phyloP scores from a whole-genome alignment of 2,797 vertebrate species.

The Natrix natrix region DNA sequence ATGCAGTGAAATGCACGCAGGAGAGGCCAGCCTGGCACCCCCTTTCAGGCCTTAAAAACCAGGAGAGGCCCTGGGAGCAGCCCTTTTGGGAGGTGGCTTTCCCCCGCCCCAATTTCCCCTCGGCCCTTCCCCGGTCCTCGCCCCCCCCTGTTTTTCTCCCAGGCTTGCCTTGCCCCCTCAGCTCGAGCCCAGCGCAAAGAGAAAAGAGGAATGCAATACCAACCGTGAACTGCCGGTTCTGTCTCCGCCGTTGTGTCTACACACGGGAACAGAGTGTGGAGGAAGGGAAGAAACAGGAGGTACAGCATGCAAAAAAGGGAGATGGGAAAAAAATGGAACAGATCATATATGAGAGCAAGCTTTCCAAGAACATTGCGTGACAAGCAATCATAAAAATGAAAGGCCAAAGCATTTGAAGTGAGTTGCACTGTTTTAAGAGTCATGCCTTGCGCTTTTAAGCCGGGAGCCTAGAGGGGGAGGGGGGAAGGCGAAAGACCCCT shows the following conservation, averaged over 20 bases:
- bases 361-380: slow-evolving; percentile 82
- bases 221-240: slow-evolving; percentile 99
- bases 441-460: slow-evolving; percentile 79
- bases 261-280: slow-evolving; percentile 91
- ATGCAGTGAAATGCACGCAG: slow-evolving; percentile 42
- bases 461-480: slow-evolving; percentile 66
- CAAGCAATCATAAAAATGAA: slow-evolving; percentile 80
- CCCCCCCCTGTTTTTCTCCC: slow-evolving; percentile 52
- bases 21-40: slow-evolving; percentile 60
- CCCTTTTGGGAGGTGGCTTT: slow-evolving; percentile 48
- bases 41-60: slow-evolving; percentile 62
- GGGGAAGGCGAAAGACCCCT: slow-evolving; percentile 56
- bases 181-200: slow-evolving; percentile 75
- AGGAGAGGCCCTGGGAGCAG: slow-evolving; percentile 36
- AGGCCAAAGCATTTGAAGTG: slow-evolving; percentile 81
- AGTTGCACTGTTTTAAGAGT: slow-evolving; percentile 78
- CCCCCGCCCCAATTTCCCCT: slow-evolving; percentile 54
- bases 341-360: slow-evolving; percentile 89
- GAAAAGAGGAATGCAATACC: slow-evolving; percentile 89
- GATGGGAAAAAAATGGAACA: slow-evolving; percentile 85
- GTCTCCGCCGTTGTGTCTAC: slow-evolving; percentile 98
- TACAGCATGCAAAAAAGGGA: slow-evolving; percentile 98
- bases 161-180: slow-evolving; percentile 80
- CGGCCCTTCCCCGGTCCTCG: neutral
- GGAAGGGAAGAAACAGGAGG: slow-evolving; percentile 96